Base-by-base conservation (phyloP, 2,113 vertebrate genomes). In the Galeopterus variegatus region DNA sequence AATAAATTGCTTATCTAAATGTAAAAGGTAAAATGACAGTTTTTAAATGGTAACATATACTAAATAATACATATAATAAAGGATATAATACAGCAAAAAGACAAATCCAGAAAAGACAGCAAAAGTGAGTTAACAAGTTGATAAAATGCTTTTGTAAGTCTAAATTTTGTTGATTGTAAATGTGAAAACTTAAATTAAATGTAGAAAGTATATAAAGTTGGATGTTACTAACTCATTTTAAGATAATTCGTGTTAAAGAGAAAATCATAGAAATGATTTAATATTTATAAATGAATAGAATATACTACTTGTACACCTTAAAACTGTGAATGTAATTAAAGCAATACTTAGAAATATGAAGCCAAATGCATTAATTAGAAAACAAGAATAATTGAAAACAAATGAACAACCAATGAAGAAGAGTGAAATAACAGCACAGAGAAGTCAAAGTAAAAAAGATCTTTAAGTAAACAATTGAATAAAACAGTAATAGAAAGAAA, bases 401-500 rank as follows among this genome's bases (percentile, higher is more conserved):
- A 94, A 79, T 83, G 33, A 92, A 8, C 36, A 73, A 28, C 50
- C 50, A 85, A 14, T 56, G 70, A 93, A 33, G 5, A 84, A 90
- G 13, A 83, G 9, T 13, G 56, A 79, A 96, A 88, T 48, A 83
- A 92, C 41, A 79, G 21, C 26, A 26, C 0, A 60, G 33, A 60
- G 79, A 83, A 79, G 79, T 73, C 21, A 72, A 62, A 48, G 24
- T 45, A 60, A 45, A 79, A 69, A 62, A 83, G 26, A 62, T 19
- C 1, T 89, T 64, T 56, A 67, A 62, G 33, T 67, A 84, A 48
- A 50, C 45, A 54, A 41, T 41, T 41, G 41, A 52, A 62, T 15
- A 58, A 75, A 88, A 84, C 23, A 85, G n/a, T 72, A 90, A 73
- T 12, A 65, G 36, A 90, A 96, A 85, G n/a, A 48, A 79, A 95